Percentiles rank a stretch among this genome's conserved stretches.
Conservation (phyloP, 1,140 invertebrate species). For the Ceratitis capitata region DNA sequence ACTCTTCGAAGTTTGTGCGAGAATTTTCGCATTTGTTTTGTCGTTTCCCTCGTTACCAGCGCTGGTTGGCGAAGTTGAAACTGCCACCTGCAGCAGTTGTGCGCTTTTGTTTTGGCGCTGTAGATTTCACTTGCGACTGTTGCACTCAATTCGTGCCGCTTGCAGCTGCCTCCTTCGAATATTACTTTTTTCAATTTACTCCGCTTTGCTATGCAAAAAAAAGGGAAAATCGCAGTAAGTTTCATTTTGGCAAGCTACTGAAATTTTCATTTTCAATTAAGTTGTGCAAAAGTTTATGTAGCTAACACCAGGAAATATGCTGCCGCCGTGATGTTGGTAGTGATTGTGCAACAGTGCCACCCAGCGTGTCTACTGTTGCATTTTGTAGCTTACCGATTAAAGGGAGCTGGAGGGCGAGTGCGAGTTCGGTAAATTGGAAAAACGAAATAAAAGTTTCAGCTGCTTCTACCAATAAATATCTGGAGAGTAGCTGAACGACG, state of each 20-base stretch:
- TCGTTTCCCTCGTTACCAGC: conserved; percentile 1
- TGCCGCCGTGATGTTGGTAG: neutral
- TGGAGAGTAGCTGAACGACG: too few relatives aligned
- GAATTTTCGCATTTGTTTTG: conserved; percentile 14
- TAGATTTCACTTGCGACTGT: conserved; percentile 14
- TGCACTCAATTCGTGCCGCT: neutral
- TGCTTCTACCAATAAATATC: too few relatives aligned
- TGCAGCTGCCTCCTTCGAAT: neutral
- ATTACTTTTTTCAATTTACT: neutral
- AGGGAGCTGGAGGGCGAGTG: too few relatives aligned
- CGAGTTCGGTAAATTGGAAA: too few relatives aligned
- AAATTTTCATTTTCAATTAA: conserved; percentile 43
- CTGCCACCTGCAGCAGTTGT: conserved; percentile 5
- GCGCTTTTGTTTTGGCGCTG: neutral
- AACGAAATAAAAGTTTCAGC: too few relatives aligned
- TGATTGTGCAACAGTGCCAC: neutral
- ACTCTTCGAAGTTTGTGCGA: conserved; percentile 1
- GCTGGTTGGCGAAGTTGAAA: too few relatives aligned
- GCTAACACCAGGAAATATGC: neutral
- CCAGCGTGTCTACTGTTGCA: too few relatives aligned
- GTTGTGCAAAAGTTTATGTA: conserved; percentile 29
- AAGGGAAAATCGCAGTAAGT: too few relatives aligned
- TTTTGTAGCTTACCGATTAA: neutral
- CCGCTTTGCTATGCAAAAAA: neutral
- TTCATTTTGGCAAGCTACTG: conserved; percentile 27